Conservation (phyloP, 2,113 vertebrate genomes). For the Heliornis fulica region DNA sequence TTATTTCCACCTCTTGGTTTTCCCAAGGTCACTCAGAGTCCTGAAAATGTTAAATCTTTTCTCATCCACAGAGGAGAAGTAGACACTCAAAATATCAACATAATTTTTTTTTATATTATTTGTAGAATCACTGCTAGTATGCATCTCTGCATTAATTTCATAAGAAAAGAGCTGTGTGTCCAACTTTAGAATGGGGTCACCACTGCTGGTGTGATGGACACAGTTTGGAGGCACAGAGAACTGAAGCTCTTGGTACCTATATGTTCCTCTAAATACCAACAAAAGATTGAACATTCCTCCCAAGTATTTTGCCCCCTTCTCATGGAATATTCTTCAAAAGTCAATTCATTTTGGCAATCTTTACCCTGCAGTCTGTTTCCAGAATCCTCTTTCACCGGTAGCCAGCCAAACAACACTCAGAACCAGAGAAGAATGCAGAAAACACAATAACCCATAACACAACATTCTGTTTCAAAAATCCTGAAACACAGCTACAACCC, state of each 20-base stretch:
- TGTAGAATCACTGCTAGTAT: neutral
- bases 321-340: neutral
- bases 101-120: neutral
- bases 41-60: neutral
- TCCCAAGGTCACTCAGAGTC: neutral
- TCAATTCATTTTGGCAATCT: neutral
- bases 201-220: neutral
- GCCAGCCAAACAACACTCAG: neutral
- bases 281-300: neutral
- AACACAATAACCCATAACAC: neutral
- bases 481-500: neutral
- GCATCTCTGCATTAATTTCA: neutral
- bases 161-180: neutral
- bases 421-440: neutral
- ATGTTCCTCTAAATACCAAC: neutral
- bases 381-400: neutral
- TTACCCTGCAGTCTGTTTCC: neutral
- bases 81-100: neutral
- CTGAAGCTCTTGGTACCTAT: neutral
- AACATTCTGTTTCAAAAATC: neutral
- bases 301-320: neutral
- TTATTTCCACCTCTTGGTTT: neutral
- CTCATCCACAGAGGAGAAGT: neutral
- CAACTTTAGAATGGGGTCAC: neutral
- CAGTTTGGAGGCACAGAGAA: neutral